These are phyloP conservation scores for Mustela nigripes DNA, from an alignment of 2,113 vertebrate species.

Conservation along the genomic window DNA sequence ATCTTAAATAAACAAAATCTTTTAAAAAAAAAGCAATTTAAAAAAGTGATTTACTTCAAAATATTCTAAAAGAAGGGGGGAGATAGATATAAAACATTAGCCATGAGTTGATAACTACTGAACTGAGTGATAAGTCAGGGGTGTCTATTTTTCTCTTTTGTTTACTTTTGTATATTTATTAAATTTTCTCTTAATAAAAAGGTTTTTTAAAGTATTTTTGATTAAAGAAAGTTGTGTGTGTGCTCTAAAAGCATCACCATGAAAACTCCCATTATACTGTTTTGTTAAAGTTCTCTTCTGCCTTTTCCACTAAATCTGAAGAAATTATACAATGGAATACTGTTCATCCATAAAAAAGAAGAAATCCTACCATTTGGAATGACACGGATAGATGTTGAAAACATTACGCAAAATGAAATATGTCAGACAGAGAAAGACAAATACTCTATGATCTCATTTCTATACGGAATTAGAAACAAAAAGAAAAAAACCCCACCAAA, in stretches of 20 bases:
- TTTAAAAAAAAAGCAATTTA: neutral
- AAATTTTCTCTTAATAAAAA: neutral
- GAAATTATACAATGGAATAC: neutral
- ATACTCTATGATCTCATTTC: neutral
- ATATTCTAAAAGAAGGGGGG: neutral
- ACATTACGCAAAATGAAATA: neutral
- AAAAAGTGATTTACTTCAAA: neutral
- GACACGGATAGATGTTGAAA: neutral
- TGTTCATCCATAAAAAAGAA: neutral
- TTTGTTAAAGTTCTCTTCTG: neutral
- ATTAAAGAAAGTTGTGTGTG: neutral
- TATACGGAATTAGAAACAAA: neutral
- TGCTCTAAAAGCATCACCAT: neutral
- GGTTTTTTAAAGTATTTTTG: neutral
- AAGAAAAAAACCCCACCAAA: neutral
- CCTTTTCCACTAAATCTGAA: neutral
- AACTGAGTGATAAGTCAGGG: neutral
- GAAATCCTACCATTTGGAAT: neutral
- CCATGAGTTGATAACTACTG: neutral
- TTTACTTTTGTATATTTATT: neutral
- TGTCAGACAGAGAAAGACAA: neutral
- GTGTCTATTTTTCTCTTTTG: neutral
- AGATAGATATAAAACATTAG: neutral
- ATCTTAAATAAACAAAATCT: neutral
- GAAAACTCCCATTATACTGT: neutral